These are phyloP conservation scores for Falco concolor DNA, from an alignment of 2,797 vertebrate species.

Conservation along the genomic window DNA sequence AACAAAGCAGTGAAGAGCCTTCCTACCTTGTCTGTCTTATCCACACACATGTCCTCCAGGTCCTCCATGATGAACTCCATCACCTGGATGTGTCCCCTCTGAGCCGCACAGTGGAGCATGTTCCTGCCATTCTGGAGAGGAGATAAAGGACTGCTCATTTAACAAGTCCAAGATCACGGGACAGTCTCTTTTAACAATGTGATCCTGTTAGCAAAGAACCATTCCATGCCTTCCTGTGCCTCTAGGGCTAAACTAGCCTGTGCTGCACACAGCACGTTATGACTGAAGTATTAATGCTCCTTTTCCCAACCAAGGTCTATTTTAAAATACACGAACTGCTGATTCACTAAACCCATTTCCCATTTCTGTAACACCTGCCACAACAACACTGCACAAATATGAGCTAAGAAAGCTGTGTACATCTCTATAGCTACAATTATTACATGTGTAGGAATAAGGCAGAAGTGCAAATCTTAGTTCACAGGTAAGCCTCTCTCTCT, in stretches of 20 bases:
- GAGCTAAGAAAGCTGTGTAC: not conserved
- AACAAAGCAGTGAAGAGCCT: not conserved
- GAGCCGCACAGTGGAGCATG: constrained; percentile 86
- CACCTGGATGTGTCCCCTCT: constrained; percentile 80
- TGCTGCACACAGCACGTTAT: not conserved
- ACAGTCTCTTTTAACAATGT: not conserved
- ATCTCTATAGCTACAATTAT: not conserved
- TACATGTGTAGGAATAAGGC: not conserved
- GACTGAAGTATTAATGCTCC: not conserved
- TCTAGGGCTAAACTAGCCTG: not conserved
- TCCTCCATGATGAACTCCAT: constrained; percentile 86
- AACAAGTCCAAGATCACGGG: not conserved
- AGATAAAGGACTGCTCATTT: not conserved
- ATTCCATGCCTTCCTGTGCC: not conserved
- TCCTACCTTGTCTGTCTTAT: constrained; percentile 83
- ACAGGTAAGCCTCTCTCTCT: not conserved
- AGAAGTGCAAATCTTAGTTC: not conserved
- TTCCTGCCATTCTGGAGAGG: constrained; percentile 79
- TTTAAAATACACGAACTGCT: not conserved
- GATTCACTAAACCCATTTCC: not conserved
- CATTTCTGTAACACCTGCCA: not conserved
- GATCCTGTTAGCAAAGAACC: not conserved
- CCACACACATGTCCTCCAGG: constrained; percentile 81
- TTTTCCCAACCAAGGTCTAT: not conserved
- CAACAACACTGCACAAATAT: not conserved